These are phyloP conservation scores for Meandrusa payeni DNA, from an alignment of 2,888 invertebrate genomes.

Conservation along the genomic window DNA sequence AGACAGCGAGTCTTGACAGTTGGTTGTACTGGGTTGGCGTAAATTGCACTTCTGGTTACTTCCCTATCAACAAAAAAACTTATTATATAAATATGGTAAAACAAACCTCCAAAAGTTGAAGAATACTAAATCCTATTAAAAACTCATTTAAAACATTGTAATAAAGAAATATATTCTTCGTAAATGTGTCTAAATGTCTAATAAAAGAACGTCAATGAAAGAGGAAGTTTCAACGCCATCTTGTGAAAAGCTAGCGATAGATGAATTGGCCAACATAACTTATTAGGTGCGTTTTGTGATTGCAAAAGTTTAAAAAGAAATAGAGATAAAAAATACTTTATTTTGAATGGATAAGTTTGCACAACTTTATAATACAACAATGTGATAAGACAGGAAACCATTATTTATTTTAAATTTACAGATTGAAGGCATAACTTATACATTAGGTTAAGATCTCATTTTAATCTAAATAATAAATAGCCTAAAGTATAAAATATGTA, in stretches of 20 bases:
- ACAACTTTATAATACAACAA: too few species aligned
- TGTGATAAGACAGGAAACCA: too few species aligned
- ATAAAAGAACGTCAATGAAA: constrained; percentile 5
- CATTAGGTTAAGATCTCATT: too few species aligned
- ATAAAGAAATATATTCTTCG: background rate
- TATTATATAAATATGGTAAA: constrained; percentile 7
- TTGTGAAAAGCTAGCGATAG: constrained; percentile 15
- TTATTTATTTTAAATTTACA: too few species aligned
- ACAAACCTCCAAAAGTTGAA: background rate
- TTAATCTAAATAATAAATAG: too few species aligned
- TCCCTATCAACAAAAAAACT: constrained; percentile 30
- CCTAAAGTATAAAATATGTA: too few species aligned
- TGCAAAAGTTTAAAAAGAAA: too few species aligned
- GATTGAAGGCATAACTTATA: too few species aligned
- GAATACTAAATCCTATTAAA: background rate
- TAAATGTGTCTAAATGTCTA: constrained; percentile 4
- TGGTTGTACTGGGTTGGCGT: constrained; percentile 52
- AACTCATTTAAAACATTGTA: constrained; percentile 1
- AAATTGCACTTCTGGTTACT: constrained; percentile 29
- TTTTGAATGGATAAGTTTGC: too few species aligned
- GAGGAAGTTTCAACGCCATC: constrained; percentile 23
- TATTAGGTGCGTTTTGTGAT: constrained; percentile 5
- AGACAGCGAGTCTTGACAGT: constrained; percentile 59
- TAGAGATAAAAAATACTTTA: too few species aligned
- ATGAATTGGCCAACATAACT: constrained; percentile 15